Percentiles rank a stretch among this genome's conserved stretches.
These are phyloP conservation scores for Limnephilus lunatus DNA, from an alignment of 2,888 invertebrate genomes.

Conservation along the genomic window DNA sequence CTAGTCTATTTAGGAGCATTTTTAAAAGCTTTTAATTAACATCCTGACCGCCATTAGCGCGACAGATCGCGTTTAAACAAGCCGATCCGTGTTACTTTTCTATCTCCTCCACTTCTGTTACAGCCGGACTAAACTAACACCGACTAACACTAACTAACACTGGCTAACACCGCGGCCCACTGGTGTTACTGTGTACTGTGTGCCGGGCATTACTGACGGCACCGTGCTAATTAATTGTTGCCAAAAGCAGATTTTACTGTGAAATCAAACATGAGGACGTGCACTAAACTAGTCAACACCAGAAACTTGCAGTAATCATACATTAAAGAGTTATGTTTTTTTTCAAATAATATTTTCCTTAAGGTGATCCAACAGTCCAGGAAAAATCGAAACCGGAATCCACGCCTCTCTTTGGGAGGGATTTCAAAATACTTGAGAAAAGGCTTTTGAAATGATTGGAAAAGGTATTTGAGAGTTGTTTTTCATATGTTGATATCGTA, in stretches of 20 bases:
- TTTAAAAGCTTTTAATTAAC: conserved; percentile 52
- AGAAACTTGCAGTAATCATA: neutral
- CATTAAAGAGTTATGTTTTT: neutral
- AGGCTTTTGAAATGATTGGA: no score
- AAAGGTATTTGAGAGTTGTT: no score
- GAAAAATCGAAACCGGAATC: no score
- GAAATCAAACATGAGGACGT: neutral
- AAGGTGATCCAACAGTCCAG: no score
- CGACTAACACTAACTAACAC: neutral
- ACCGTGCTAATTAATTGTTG: conserved; percentile 45
- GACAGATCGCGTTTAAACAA: conserved; percentile 43
- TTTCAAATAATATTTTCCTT: neutral
- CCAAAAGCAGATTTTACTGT: conserved; percentile 17
- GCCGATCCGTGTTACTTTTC: conserved; percentile 12
- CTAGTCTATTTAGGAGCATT: conserved; percentile 23
- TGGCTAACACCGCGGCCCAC: neutral
- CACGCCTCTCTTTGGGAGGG: no score
- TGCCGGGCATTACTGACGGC: neutral
- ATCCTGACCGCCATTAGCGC: conserved; percentile 39
- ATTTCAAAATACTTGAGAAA: no score
- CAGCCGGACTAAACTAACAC: neutral
- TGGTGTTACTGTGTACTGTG: neutral
- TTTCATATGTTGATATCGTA: no score
- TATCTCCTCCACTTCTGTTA: neutral
- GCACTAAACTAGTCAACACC: neutral